These are phyloP conservation scores for Panurus biarmicus DNA, from an alignment of 2,113 vertebrate genomes.

Conservation along the genomic window DNA sequence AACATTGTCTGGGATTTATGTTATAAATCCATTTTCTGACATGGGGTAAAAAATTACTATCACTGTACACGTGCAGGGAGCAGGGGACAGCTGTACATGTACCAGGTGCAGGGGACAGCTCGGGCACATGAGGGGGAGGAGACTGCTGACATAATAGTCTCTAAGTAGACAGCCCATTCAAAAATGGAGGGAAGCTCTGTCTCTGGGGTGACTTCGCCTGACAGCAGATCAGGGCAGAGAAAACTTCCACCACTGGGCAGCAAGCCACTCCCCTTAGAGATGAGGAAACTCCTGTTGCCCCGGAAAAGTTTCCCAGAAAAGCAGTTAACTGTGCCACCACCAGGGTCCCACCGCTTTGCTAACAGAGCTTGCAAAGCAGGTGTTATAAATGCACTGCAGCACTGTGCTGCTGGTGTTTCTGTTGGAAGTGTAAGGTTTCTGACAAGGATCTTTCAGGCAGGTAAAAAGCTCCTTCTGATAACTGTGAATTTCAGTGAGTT, in stretches of 20 bases:
- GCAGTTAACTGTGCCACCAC: accelerated
- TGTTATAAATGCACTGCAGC: slow-evolving; percentile 58
- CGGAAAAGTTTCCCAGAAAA: neutral
- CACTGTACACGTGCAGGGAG: accelerated
- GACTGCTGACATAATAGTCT: neutral
- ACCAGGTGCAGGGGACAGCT: neutral
- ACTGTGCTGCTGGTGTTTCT: slow-evolving; percentile 35
- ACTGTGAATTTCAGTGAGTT: neutral
- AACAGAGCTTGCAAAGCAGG: slow-evolving; percentile 64
- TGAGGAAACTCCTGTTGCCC: neutral
- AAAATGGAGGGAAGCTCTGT: neutral
- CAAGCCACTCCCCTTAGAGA: neutral
- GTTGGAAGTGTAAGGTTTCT: slow-evolving; percentile 26
- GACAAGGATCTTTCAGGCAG: neutral
- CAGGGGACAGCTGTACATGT: accelerated
- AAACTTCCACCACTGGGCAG: neutral
- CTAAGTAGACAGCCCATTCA: neutral
- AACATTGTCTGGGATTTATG: neutral
- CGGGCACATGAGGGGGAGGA: accelerated
- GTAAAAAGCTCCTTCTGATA: neutral
- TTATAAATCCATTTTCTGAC: neutral
- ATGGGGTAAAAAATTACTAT: neutral
- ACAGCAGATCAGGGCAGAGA: neutral
- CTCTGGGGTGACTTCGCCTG: neutral
- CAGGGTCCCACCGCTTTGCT: accelerated